A percentile compares a stretch with the other conserved stretches of the same genome.
phyloP scores from a whole-genome alignment of 2,888 invertebrate genomes.

The Aporophyla lueneburgensis region DNA sequence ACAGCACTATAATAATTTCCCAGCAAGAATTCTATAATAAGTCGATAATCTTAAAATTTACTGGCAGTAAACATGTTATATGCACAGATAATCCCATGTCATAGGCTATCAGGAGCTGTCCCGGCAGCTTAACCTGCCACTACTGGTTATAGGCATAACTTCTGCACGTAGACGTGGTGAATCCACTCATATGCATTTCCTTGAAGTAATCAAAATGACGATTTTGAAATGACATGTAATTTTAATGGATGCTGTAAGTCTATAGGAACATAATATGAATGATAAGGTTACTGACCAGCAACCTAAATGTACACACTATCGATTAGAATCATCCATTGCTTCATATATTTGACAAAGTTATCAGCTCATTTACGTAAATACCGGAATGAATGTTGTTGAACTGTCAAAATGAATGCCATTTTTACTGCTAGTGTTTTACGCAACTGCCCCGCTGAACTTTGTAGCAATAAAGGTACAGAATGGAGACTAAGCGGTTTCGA shows the following conservation, averaged over 20 bases:
- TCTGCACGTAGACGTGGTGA: slow-evolving; percentile 17
- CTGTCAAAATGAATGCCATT: too few species aligned
- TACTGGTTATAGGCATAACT: slow-evolving; percentile 36
- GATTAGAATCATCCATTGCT: too few species aligned
- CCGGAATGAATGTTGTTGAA: too few species aligned
- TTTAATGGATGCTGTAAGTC: not conserved
- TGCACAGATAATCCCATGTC: slow-evolving; percentile 46
- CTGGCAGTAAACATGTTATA: slow-evolving; percentile 42
- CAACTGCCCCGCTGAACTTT: not conserved
- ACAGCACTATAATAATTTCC: slow-evolving; percentile 13
- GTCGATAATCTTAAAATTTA: slow-evolving; percentile 55
- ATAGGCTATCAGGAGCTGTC: slow-evolving; percentile 49
- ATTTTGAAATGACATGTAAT: slow-evolving; percentile 27
- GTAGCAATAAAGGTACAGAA: not conserved
- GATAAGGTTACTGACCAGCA: not conserved
- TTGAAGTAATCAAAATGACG: slow-evolving; percentile 29
- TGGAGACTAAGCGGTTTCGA: not conserved
- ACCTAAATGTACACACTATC: not conserved
- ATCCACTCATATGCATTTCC: slow-evolving; percentile 17
- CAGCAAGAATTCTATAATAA: slow-evolving; percentile 38
- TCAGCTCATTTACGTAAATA: too few species aligned
- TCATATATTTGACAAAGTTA: too few species aligned
- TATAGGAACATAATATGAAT: not conserved
- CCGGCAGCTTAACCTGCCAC: slow-evolving; percentile 37
- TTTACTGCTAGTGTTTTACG: too few species aligned